Evolutionary conservation across 2,888 invertebrate genomes (phyloP).

Genomic region (Torymus auratus): DNA sequence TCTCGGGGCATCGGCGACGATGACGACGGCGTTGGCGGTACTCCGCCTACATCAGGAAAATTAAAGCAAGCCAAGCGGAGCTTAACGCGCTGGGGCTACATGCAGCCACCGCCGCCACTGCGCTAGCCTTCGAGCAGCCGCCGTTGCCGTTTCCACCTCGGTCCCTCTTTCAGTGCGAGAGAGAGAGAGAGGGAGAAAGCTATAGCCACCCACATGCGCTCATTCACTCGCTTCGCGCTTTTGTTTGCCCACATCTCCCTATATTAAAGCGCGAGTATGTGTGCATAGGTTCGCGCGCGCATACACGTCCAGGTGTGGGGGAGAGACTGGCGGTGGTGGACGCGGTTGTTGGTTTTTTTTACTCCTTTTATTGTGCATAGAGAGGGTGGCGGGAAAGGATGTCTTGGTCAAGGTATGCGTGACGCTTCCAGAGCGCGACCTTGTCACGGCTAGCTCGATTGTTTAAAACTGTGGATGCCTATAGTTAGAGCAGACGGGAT

Average conservation of each 20-base stretch:
- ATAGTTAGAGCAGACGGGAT: no score
- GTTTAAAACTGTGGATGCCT: neutral
- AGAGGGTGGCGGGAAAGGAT: neutral
- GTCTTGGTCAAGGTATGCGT: conserved; percentile 7
- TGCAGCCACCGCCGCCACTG: conserved; percentile 60
- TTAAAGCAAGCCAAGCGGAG: conserved; percentile 77
- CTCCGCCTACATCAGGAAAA: conserved; percentile 76
- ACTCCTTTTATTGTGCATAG: no score
- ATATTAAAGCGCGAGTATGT: conserved; percentile 69
- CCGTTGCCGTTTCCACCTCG: no score
- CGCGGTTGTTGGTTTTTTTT: no score
- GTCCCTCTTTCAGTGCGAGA: no score
- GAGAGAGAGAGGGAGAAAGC: no score
- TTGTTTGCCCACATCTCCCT: conserved; percentile 75
- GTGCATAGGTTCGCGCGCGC: neutral
- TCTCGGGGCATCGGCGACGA: conserved; percentile 67
- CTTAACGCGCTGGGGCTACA: conserved; percentile 74
- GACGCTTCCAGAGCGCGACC: neutral
- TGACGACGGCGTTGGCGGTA: conserved; percentile 34
- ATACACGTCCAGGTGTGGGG: no score
- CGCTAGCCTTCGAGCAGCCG: no score
- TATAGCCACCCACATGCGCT: conserved; percentile 49
- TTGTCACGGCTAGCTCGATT: neutral
- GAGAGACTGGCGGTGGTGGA: no score
- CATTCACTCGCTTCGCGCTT: conserved; percentile 65